Evolutionary conservation across 1,140 invertebrate species (phyloP), one percentile per base, ranked within the genome.

Genomic region (Pseudomyrmex cubaensis): DNA sequence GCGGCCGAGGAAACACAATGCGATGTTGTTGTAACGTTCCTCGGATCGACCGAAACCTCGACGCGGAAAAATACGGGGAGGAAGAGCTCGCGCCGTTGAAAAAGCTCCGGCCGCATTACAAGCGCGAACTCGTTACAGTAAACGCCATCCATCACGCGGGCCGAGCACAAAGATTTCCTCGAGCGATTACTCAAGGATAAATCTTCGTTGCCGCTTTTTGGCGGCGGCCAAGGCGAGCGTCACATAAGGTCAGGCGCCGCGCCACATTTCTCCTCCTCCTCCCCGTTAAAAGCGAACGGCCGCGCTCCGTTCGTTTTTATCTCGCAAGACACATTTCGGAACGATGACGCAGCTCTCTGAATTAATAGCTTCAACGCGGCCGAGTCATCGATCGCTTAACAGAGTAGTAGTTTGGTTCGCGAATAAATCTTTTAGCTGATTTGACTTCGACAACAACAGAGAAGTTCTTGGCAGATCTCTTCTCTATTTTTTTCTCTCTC

Each of bases 111-210:
- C 59, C 54, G 76, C 66, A 59, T 77, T 77, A 77, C 20, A 78
- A 78, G 44, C 66, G 76, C 54, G 44, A 44, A 80, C 64, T 78
- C 76, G 20, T 78, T 78, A 59, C 76, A 57, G 76, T 35, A 78
- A 78, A 80, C n/a, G 56, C 54, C 63, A 78, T 78, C 76, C 35
- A 78, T 78, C 76, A 78, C 63, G 25, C 62, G 52, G 44, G 22
- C 15, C 64, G 52, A 57, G 46, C 44, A 20, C 35, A 20, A 8
- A 46, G 56, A 10, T 78, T 50, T 57, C 35, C 64, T 57, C 44
- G 52, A 25, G 17, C 35, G 63, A 78, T 78, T 78, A 78, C 48
- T 54, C 76, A 44, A 4, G 76, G 54, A 80, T 80, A 80, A 80
- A 80, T 80, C 64, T 70, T 70, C 76, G 76, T 78, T 57, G 35